Percentiles rank a stretch among this genome's conserved stretches.
These are phyloP conservation scores for Glareola pratincola DNA, from an alignment of 2,113 vertebrate genomes.

Conservation along the genomic window DNA sequence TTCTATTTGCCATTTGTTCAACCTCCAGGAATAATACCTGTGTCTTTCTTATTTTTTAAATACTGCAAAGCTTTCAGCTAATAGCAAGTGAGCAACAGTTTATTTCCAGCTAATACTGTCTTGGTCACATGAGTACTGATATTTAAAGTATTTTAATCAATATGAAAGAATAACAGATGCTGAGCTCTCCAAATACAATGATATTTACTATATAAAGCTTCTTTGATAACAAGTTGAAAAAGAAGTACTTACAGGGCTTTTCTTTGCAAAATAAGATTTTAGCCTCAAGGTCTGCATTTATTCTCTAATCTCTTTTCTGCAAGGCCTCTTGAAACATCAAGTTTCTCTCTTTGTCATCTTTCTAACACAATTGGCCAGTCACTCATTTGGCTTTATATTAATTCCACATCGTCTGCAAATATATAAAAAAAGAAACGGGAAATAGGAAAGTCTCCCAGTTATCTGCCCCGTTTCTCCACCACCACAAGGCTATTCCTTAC, in stretches of 20 bases:
- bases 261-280: conserved; percentile 6
- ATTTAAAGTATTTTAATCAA: conserved; percentile 57
- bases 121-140: neutral
- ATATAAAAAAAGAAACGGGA: neutral
- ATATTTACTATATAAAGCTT: conserved; percentile 21
- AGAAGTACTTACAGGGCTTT: neutral
- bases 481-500: neutral
- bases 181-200: conserved; percentile 30
- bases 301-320: neutral
- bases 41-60: neutral
- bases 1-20: neutral
- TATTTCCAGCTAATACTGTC: neutral
- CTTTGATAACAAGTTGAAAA: neutral
- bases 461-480: neutral
- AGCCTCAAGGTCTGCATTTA: neutral
- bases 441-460: neutral
- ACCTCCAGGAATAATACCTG: neutral
- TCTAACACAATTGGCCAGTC: neutral
- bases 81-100: neutral
- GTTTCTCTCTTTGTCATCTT: neutral
- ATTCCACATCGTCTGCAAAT: neutral
- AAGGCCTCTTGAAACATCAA: neutral
- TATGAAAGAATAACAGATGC: conserved; percentile 34
- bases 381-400: neutral
- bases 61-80: neutral